Evolutionary conservation across 2,888 invertebrate species (phyloP), one percentile per base, ranked within the genome.

Genomic region (Ormyrus labotus): DNA sequence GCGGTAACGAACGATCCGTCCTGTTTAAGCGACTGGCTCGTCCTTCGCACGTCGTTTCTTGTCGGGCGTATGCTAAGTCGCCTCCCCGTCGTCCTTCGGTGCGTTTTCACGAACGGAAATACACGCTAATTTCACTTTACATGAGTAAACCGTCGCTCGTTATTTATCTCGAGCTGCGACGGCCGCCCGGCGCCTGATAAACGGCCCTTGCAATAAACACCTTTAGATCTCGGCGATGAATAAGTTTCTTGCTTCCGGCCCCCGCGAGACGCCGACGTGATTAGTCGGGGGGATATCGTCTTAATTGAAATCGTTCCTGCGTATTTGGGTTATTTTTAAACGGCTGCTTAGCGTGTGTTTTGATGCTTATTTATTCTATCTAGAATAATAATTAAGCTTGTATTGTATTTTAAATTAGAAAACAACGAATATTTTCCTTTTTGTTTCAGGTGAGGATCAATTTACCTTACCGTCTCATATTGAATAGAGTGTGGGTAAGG

Each of bases 111-210:
- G 48, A 63, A 70, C 69, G 72, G 64, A 73, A 71, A 73, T 60
- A 60, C 64, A 65, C 55, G 81, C 77, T 78, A 81, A 78, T 81
- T 77, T 78, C 69, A 65, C 77, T 60, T 72, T 64, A 55, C 69
- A 69, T 50, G 68, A 69, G 53, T 69, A 58, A 73, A 60, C 47
- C 69, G 53, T 65, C 53, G 60, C 48, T n/a, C 68, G 65, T 80
- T 77, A 77, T 69, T 77, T 77, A 72, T 72, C 51, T 48, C 65
- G 47, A 13, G 6, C 10, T 50, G 1, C 34, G 5, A 34, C 9
- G 57, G 5, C 6, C 45, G 75, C 2, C 0, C 51, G 61, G 45
- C 61, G 57, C 34, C 60, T 71, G 80, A 76, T 71, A 61, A 71
- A 76, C 63, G 64, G 6, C 64, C 19, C 34, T 13, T 11, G 57